phyloP scores from a whole-genome alignment of 2,797 vertebrate species.

The Agapornis canus region DNA sequence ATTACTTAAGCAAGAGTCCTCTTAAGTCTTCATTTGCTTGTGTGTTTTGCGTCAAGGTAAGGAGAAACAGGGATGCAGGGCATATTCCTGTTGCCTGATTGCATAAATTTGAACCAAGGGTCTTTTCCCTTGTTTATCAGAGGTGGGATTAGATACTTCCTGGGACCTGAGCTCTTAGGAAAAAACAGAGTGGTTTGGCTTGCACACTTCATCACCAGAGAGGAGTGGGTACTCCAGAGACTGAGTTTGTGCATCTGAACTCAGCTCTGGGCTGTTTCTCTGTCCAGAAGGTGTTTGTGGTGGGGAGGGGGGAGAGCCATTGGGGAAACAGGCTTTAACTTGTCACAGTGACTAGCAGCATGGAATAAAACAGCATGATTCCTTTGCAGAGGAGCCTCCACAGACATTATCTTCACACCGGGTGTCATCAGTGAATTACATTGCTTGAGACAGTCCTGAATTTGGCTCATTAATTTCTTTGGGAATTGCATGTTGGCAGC shows the following conservation, averaged over 20 bases:
- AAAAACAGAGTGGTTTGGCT: not conserved
- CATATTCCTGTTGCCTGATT: not conserved
- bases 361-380: not conserved
- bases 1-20: not conserved
- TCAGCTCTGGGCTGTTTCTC: not conserved
- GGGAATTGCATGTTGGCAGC: not conserved
- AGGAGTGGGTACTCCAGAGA: not conserved
- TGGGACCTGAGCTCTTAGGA: not conserved
- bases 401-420: not conserved
- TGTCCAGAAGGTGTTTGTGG: not conserved
- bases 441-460: not conserved
- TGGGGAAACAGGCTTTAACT: not conserved
- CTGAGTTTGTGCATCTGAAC: not conserved
- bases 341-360: not conserved
- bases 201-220: not conserved
- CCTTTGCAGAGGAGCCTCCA: not conserved
- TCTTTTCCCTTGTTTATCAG: not conserved
- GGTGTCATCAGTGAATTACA: not conserved
- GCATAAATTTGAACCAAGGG: not conserved
- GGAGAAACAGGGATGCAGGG: not conserved
- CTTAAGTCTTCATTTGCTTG: not conserved
- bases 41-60: not conserved
- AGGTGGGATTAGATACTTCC: not conserved
- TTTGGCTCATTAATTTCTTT: not conserved
- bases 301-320: not conserved